phyloP scores from a whole-genome alignment of 2,113 vertebrate species.

The Aspiorhynchus laticeps region DNA sequence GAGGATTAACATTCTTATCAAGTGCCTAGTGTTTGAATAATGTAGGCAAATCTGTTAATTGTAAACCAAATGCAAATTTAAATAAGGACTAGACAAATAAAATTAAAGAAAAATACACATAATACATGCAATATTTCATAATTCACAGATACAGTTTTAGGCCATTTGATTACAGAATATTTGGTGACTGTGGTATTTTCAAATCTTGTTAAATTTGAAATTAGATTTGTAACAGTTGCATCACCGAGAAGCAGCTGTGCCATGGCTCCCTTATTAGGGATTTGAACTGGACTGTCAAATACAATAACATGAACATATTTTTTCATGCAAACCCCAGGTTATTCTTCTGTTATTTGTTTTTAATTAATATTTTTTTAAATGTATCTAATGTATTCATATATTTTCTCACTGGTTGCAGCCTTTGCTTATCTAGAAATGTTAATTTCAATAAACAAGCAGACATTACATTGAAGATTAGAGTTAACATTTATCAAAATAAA shows the following conservation, averaged over 20 bases:
- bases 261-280: constrained; percentile 4
- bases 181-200: background rate
- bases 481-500: background rate
- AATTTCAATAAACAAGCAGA: background rate
- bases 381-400: background rate
- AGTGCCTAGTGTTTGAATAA: background rate
- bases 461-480: background rate
- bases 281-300: constrained; percentile 20
- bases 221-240: constrained; percentile 7
- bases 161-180: background rate
- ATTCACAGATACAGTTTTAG: background rate
- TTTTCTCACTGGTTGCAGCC: background rate
- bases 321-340: background rate
- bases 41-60: background rate
- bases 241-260: constrained; percentile 1
- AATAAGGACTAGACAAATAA: background rate
- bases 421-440: background rate
- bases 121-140: background rate
- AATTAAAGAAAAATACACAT: too few relatives aligned
- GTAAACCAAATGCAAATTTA: background rate
- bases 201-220: background rate
- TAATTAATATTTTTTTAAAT: background rate
- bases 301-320: background rate
- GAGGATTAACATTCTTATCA: background rate
- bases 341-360: background rate